Evolutionary conservation across 1,140 invertebrate genomes (phyloP), one percentile per base, ranked within the genome.

Genomic region (Neodiprion pinetum): DNA sequence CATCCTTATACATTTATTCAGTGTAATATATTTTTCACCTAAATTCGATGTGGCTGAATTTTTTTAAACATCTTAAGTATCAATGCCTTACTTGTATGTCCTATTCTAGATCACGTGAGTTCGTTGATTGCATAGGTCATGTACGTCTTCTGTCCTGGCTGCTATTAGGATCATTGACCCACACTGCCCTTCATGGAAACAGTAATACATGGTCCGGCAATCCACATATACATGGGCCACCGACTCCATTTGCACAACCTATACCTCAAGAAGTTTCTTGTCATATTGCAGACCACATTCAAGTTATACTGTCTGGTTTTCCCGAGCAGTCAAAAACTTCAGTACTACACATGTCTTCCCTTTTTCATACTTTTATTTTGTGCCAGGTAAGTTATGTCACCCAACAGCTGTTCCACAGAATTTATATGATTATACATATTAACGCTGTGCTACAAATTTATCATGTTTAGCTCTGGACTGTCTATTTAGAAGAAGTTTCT

Each of bases 141-240:
- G 96, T 99, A 80, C 92, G 98, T 17, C 89, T 99, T 23, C 89
- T 99, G 17, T 99, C 97, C 0, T 99, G 98, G 98, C 87, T 99
- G 65, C 88, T 99, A 78, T 90, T 99, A 76, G 98, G 98, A 12
- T 96, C 98, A 21, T 91, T 99, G 23, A 96, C 94, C 9, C 96
- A 98, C 83, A 94, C 93, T 61, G 93, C 94, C n/a, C 89, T 95
- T 79, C 88, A 91, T 74, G 75, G 80, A 7, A 82, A 74, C 10
- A 85, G 78, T 49, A 81, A 80, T 67, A 73, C 79, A 68, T 66
- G 81, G 77, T 50, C 84, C 83, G 53, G 53, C 11, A 61, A 61
- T 61, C 14, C 76, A 14, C 86, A 88, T 48, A 75, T 76, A 23
- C 86, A 89, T 65, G 82, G 85, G 49, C 81, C 82, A 75, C 79